Evolutionary conservation across 2,888 invertebrate species (phyloP).

Genomic region (Eupeodes latifasciatus): DNA sequence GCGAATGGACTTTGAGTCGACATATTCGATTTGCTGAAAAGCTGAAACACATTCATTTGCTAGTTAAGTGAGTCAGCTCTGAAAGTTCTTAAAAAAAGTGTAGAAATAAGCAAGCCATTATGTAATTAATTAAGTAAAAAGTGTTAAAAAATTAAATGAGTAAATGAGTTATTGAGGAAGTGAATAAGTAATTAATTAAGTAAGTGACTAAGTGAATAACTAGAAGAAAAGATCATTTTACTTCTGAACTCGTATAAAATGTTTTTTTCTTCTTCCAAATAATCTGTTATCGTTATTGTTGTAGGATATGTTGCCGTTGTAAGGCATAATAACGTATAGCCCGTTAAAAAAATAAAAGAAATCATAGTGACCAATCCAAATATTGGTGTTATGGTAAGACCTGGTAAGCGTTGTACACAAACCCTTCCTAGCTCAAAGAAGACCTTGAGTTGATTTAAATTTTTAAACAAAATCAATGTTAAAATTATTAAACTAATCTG

Average conservation of each 20-base stretch:
- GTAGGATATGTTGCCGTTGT: not conserved
- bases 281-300: not conserved
- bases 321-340: not conserved
- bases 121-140: no score
- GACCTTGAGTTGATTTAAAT: not conserved
- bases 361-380: not conserved
- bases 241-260: not conserved
- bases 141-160: no score
- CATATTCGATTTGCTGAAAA: slow-evolving; percentile 89
- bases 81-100: no score
- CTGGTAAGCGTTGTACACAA: not conserved
- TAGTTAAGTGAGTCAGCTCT: no score
- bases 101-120: no score
- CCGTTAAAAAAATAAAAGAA: not conserved
- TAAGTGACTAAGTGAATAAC: no score
- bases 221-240: not conserved
- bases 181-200: no score
- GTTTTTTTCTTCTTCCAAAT: not conserved
- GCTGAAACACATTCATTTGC: slow-evolving; percentile 84
- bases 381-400: not conserved
- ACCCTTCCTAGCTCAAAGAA: not conserved
- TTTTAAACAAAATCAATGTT: not conserved
- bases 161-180: no score
- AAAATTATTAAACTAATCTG: not conserved
- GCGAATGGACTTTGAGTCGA: slow-evolving; percentile 91